Evolutionary conservation across 2,888 invertebrate genomes (phyloP).

Genomic region (Cephus nigrinus): DNA sequence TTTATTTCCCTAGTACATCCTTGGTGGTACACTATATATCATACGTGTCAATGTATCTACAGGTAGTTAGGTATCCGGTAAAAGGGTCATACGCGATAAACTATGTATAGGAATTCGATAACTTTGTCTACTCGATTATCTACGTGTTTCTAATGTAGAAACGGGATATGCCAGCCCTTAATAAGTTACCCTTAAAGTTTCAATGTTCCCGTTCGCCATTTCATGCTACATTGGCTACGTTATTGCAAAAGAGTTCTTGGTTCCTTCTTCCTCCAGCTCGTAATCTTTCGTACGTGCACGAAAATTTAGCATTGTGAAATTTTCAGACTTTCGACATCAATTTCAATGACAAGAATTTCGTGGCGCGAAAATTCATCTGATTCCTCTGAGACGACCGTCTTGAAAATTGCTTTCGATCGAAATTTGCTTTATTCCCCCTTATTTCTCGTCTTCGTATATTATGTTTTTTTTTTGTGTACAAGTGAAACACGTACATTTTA

Average conservation of each 20-base stretch:
- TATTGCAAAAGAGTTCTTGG: not conserved
- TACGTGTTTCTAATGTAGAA: not conserved
- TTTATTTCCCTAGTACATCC: not conserved
- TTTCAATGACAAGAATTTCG: not conserved
- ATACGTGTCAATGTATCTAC: not conserved
- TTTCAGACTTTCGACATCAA: not conserved
- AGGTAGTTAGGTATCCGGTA: not conserved
- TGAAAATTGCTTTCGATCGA: no score
- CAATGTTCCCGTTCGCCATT: not conserved
- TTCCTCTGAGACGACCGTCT: not conserved
- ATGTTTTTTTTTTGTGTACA: not conserved
- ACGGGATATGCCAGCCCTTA: not conserved
- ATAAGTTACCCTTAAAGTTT: not conserved
- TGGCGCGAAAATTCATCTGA: not conserved
- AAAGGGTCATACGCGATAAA: not conserved
- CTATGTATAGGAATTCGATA: not conserved
- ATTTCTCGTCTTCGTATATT: not conserved
- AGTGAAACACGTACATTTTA: no score
- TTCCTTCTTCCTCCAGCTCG: not conserved
- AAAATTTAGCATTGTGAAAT: not conserved
- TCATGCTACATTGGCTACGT: not conserved
- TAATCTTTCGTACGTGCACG: not conserved
- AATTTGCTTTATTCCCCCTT: not conserved
- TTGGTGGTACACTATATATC: not conserved
- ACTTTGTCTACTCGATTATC: not conserved